A percentile compares a stretch with the other conserved stretches of the same genome.
Evolutionary conservation across 2,797 vertebrate species (phyloP).

Genomic region (Buceros bicornis): DNA sequence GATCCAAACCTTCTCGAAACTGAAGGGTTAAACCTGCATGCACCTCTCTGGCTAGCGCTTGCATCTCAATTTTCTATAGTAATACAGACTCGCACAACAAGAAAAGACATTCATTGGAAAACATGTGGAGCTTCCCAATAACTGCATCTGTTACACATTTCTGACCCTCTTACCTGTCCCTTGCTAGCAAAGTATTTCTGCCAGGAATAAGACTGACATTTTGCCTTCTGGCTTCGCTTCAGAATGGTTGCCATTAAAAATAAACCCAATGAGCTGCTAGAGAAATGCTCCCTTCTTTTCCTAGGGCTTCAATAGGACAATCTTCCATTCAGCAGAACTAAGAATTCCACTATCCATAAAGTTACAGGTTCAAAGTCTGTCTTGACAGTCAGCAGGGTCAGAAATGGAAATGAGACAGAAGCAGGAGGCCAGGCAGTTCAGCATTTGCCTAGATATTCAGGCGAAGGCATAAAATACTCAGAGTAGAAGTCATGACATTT

Average conservation of each 20-base stretch:
- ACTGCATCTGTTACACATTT: background rate
- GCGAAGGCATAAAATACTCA: slow-evolving; percentile 29
- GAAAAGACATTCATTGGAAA: background rate
- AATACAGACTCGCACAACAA: background rate
- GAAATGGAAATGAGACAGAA: slow-evolving; percentile 20
- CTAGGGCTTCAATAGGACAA: background rate
- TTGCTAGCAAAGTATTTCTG: background rate
- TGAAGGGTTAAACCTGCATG: background rate
- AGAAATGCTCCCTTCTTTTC: background rate
- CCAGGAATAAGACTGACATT: background rate
- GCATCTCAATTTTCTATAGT: background rate
- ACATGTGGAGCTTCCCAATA: background rate
- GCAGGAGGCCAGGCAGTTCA: background rate
- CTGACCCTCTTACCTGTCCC: background rate
- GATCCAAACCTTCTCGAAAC: background rate
- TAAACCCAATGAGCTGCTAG: background rate
- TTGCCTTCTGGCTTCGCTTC: background rate
- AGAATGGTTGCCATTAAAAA: slow-evolving; percentile 11
- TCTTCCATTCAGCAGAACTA: slow-evolving; percentile 40
- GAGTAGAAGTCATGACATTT: slow-evolving; percentile 47
- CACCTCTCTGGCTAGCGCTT: background rate
- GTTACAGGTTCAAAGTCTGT: slow-evolving; percentile 47
- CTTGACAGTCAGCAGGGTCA: slow-evolving; percentile 17
- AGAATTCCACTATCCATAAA: slow-evolving; percentile 29
- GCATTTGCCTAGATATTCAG: background rate